phyloP scores from a whole-genome alignment of 2,888 invertebrate species.

The Frankliniella fusca region DNA sequence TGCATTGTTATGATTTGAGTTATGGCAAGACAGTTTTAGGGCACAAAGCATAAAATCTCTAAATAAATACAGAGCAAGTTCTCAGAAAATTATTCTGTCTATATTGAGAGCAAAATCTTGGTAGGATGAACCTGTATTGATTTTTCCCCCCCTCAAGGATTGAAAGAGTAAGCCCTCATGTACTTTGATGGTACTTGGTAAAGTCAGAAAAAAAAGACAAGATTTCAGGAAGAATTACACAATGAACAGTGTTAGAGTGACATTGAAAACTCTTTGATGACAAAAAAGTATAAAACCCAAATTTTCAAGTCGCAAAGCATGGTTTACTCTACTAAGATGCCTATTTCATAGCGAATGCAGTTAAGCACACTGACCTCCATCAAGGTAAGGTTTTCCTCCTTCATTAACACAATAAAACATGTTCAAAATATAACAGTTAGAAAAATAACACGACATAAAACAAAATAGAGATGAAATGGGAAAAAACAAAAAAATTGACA shows the following conservation, averaged over 20 bases:
- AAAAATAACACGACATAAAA: not conserved
- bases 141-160: not conserved
- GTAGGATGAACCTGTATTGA: not conserved
- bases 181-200: not conserved
- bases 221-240: not conserved
- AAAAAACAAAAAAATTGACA: not conserved
- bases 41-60: not conserved
- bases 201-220: not conserved
- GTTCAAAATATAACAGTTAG: not conserved
- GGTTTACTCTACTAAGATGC: not conserved
- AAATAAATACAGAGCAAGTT: not conserved
- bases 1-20: not conserved
- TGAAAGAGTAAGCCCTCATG: not conserved
- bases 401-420: not conserved
- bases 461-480: not conserved
- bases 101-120: not conserved
- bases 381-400: not conserved
- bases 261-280: not conserved
- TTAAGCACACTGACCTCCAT: not conserved
- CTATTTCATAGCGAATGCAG: not conserved
- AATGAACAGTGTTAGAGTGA: not conserved
- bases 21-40: not conserved
- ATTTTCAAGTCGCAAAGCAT: not conserved
- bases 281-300: too few relatives aligned
- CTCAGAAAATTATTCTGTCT: not conserved